Conservation (phyloP, 2,888 invertebrate genomes). For the Malthinus flaveolus region DNA sequence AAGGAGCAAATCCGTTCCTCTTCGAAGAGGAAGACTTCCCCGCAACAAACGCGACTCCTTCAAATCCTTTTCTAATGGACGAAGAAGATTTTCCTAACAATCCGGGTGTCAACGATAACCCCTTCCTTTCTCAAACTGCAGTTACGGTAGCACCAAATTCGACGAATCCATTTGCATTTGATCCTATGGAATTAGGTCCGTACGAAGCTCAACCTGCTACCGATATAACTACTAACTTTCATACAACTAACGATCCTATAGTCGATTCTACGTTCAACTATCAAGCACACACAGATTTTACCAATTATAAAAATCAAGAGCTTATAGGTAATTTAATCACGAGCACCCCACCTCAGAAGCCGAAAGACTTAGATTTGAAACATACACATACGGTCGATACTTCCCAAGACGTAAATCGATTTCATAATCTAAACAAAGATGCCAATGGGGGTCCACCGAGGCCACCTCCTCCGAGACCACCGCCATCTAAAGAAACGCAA, state of each 20-base stretch:
- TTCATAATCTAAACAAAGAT: slow-evolving; percentile 39
- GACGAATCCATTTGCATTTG: slow-evolving; percentile 70
- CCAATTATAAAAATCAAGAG: slow-evolving; percentile 43
- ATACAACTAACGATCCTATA: slow-evolving; percentile 6
- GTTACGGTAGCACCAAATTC: slow-evolving; percentile 48
- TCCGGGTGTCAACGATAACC: slow-evolving; percentile 62
- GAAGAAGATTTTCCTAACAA: slow-evolving; percentile 48
- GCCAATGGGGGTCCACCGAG: slow-evolving; percentile 52
- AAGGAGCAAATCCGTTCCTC: slow-evolving; percentile 77
- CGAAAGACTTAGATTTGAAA: slow-evolving; percentile 53
- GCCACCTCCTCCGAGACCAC: slow-evolving; percentile 61
- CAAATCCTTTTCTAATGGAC: slow-evolving; percentile 72
- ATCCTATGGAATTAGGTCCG: slow-evolving; percentile 51
- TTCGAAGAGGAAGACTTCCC: slow-evolving; percentile 70
- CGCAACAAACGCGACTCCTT: slow-evolving; percentile 58
- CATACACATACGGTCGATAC: slow-evolving; percentile 45
- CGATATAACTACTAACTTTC: slow-evolving; percentile 15
- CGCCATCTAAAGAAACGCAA: slow-evolving; percentile 79
- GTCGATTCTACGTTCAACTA: slow-evolving; percentile 23
- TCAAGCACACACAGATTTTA: slow-evolving; percentile 25
- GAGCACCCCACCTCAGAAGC: slow-evolving; percentile 47
- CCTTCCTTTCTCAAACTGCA: slow-evolving; percentile 64
- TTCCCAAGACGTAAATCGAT: slow-evolving; percentile 32
- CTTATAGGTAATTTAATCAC: slow-evolving; percentile 43
- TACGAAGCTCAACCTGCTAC: slow-evolving; percentile 41